Evolutionary conservation across 1,140 invertebrate genomes (phyloP).

Genomic region (Drepana arcuata): DNA sequence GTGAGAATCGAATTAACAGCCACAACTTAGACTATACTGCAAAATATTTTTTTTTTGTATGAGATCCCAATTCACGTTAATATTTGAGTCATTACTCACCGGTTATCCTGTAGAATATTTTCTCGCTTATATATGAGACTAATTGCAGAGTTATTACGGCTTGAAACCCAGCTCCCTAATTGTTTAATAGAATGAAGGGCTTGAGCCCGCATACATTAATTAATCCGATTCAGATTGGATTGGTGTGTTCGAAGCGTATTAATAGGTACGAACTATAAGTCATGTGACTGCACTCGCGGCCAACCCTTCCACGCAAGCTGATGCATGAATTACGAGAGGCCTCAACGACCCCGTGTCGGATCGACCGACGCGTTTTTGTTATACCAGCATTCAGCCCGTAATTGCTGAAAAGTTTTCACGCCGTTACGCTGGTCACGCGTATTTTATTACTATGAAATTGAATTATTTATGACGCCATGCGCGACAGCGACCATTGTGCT

Average conservation of each 20-base stretch:
- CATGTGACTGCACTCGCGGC: conserved; percentile 54
- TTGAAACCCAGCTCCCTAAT: too few species aligned
- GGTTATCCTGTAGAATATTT: too few species aligned
- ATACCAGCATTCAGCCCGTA: conserved; percentile 66
- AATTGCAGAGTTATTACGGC: too few species aligned
- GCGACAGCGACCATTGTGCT: conserved; percentile 54
- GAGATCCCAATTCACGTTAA: too few species aligned
- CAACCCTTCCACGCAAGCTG: conserved; percentile 67
- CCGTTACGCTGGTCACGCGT: conserved; percentile 61
- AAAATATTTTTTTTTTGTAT: too few species aligned
- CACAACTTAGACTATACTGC: too few species aligned
- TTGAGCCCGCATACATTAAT: conserved; percentile 47
- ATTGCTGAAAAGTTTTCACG: conserved; percentile 71
- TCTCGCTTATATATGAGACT: too few species aligned
- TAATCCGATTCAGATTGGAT: conserved; percentile 41
- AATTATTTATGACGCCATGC: conserved; percentile 66
- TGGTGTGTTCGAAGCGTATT: conserved; percentile 47
- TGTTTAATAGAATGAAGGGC: conserved; percentile 14
- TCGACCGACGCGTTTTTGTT: conserved; percentile 64
- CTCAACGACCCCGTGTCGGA: conserved; percentile 32
- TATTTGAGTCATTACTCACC: too few species aligned
- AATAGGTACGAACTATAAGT: conserved; percentile 65
- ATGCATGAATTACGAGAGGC: conserved; percentile 62
- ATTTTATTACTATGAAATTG: conserved; percentile 72
- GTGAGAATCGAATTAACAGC: too few species aligned